Conservation (phyloP, 2,113 vertebrate genomes). For the Galemys pyrenaicus region DNA sequence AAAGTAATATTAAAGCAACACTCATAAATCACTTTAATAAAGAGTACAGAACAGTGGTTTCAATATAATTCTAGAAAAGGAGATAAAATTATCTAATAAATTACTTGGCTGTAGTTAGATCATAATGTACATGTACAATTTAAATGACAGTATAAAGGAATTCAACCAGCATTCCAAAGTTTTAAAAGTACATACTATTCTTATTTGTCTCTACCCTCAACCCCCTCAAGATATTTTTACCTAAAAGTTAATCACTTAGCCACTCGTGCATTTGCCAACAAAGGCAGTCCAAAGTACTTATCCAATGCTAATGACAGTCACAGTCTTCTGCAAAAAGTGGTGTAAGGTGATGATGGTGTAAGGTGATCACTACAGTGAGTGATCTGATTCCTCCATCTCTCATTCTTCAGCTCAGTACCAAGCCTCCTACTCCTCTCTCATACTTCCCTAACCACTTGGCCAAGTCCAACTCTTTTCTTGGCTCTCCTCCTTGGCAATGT, state of each 20-base stretch:
- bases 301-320: background rate
- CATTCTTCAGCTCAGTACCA: background rate
- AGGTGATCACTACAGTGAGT: background rate
- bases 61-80: background rate
- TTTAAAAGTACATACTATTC: background rate
- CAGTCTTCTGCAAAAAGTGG: background rate
- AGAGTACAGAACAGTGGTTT: background rate
- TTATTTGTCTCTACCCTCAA: background rate
- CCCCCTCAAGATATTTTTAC: background rate
- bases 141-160: conserved; percentile 23
- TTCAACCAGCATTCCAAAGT: background rate
- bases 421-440: background rate
- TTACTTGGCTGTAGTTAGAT: background rate
- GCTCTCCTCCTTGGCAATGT: conserved; percentile 16
- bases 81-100: background rate
- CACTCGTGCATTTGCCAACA: background rate
- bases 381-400: background rate
- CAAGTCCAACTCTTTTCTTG: background rate
- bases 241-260: background rate
- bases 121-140: background rate
- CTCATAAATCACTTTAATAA: conserved; percentile 29
- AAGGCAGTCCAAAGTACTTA: background rate
- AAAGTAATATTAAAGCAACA: conserved; percentile 22
- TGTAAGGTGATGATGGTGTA: background rate
- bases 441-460: background rate